phyloP scores from a whole-genome alignment of 2,113 vertebrate species.

The Myotis davidii region DNA sequence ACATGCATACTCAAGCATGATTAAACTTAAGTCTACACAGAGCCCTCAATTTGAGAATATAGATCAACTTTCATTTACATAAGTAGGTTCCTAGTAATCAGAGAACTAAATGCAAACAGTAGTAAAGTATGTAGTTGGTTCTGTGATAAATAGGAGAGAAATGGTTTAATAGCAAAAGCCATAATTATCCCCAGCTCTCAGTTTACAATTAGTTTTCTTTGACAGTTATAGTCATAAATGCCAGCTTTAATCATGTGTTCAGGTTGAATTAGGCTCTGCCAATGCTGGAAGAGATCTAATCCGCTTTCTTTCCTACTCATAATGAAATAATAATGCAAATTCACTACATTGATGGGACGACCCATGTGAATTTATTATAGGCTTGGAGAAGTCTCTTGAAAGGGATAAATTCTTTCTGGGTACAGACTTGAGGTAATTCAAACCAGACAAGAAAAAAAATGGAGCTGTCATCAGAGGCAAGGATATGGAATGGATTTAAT shows the following conservation, averaged over 20 bases:
- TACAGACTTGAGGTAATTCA: conserved; percentile 86
- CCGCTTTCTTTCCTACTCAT: conserved; percentile 85
- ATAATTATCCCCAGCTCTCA: conserved; percentile 86
- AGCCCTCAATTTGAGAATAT: conserved; percentile 74
- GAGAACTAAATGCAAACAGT: conserved; percentile 81
- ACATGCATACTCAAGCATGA: conserved; percentile 48
- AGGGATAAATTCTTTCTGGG: conserved; percentile 87
- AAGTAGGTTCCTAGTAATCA: conserved; percentile 80
- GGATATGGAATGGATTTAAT: conserved; percentile 86
- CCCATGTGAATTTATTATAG: conserved; percentile 87
- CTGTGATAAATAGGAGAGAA: conserved; percentile 85
- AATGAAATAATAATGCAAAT: conserved; percentile 91
- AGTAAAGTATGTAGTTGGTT: conserved; percentile 82
- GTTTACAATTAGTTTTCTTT: conserved; percentile 88
- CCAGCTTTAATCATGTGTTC: conserved; percentile 88
- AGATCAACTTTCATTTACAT: conserved; percentile 83
- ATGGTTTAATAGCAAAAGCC: conserved; percentile 82
- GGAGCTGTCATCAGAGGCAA: conserved; percentile 85
- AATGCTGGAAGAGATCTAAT: conserved; percentile 86
- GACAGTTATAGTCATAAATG: conserved; percentile 88
- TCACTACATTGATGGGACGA: conserved; percentile 85
- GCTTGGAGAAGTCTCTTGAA: conserved; percentile 86
- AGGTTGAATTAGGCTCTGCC: conserved; percentile 85
- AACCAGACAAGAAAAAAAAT: conserved; percentile 86
- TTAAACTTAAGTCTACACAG: conserved; percentile 70